Evolutionary conservation across 1,140 invertebrate species (phyloP).

Genomic region (Drosophila nigromelanica): DNA sequence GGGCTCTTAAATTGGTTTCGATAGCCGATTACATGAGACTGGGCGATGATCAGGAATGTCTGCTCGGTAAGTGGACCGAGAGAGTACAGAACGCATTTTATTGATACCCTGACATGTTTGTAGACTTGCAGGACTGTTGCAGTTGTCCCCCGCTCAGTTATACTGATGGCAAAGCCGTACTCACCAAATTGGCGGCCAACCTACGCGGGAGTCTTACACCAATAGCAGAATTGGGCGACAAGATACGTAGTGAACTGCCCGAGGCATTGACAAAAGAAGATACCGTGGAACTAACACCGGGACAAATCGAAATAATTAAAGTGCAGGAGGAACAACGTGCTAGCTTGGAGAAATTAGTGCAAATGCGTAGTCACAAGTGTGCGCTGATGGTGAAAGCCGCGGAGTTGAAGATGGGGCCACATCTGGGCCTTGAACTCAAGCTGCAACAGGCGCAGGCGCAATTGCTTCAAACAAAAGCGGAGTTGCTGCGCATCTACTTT

Average conservation of each 20-base stretch:
- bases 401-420: constrained; percentile 70
- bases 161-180: constrained; percentile 54
- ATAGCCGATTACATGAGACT: constrained; percentile 46
- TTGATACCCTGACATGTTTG: background rate
- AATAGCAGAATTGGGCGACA: constrained; percentile 53
- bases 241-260: constrained; percentile 52
- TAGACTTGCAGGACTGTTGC: constrained; percentile 44
- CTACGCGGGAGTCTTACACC: constrained; percentile 32
- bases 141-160: constrained; percentile 49
- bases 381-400: constrained; percentile 49
- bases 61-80: constrained; percentile 42
- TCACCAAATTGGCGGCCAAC: constrained; percentile 32
- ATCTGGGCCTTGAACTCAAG: constrained; percentile 60
- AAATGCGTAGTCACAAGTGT: constrained; percentile 51
- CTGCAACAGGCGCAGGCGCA: constrained; percentile 53
- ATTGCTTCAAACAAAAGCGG: constrained; percentile 63
- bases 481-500: constrained; percentile 55
- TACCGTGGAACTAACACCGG: constrained; percentile 11
- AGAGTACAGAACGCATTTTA: background rate
- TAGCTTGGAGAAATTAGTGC: constrained; percentile 41
- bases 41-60: constrained; percentile 37
- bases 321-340: constrained; percentile 61
- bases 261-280: constrained; percentile 36
- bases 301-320: constrained; percentile 55
- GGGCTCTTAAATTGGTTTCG: constrained; percentile 46